Conservation (phyloP, 2,113 vertebrate genomes). For the Pterocles burchelli region DNA sequence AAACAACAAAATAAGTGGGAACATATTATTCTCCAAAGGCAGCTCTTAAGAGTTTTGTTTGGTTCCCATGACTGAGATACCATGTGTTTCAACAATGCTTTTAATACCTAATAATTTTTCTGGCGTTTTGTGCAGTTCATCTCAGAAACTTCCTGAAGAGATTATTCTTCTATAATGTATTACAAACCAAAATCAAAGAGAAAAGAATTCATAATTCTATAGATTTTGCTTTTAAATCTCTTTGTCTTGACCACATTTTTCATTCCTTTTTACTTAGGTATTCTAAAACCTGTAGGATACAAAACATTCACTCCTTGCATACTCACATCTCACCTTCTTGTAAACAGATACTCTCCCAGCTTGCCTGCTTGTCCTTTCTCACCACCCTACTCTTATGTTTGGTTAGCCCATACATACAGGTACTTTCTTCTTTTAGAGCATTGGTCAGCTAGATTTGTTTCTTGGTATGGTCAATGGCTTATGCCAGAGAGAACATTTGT, state of each 20-base stretch:
- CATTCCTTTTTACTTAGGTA: not conserved
- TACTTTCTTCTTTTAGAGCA: not conserved
- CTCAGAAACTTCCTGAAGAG: not conserved
- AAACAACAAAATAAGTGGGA: not conserved
- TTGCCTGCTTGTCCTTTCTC: not conserved
- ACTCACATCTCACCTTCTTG: not conserved
- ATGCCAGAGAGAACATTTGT: not conserved
- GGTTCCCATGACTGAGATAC: not conserved
- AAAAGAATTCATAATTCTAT: not conserved
- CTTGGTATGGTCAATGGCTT: not conserved
- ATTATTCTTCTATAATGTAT: not conserved
- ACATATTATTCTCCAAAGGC: not conserved
- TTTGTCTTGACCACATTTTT: not conserved
- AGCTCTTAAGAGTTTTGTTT: not conserved
- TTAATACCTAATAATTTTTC: not conserved
- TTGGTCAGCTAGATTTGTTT: not conserved
- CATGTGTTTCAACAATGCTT: not conserved
- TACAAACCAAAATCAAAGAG: not conserved
- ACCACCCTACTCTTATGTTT: not conserved
- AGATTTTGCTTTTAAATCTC: not conserved
- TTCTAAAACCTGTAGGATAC: not conserved
- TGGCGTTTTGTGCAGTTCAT: not conserved
- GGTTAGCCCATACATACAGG: not conserved
- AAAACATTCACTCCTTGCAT: not conserved
- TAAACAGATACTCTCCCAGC: not conserved